phyloP scores from a whole-genome alignment of 2,113 vertebrate species.

The Cavia porcellus region DNA sequence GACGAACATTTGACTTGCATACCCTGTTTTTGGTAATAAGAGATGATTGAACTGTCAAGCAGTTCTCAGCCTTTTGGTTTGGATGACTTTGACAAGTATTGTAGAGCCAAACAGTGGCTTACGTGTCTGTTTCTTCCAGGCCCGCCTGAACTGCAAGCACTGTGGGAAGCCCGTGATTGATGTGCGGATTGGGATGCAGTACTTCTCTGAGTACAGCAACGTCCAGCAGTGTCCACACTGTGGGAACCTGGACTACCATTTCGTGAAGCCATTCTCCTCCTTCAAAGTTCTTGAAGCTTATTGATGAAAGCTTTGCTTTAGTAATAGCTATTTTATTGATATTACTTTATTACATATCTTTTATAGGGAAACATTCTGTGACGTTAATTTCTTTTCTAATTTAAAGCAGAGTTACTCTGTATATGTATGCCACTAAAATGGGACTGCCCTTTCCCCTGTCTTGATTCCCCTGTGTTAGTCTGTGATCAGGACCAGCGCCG shows the following conservation, averaged over 20 bases:
- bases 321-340: slow-evolving; percentile 94
- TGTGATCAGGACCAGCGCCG: slow-evolving; percentile 36
- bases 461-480: slow-evolving; percentile 45
- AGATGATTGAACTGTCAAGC: background rate
- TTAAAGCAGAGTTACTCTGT: slow-evolving; percentile 88
- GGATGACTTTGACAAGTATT: background rate
- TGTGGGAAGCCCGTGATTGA: slow-evolving; percentile 99
- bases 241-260: slow-evolving; percentile 99
- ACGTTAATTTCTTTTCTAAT: slow-evolving; percentile 90
- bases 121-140: slow-evolving; percentile 86
- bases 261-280: slow-evolving; percentile 99
- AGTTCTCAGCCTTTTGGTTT: background rate
- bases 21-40: background rate
- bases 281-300: slow-evolving; percentile 99
- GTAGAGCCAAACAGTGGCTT: slow-evolving; percentile 18
- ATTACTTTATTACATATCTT: slow-evolving; percentile 93
- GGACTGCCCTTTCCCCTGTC: slow-evolving; percentile 56
- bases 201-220: slow-evolving; percentile 99
- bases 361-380: slow-evolving; percentile 91
- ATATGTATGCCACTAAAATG: slow-evolving; percentile 85
- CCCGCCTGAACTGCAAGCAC: slow-evolving; percentile 99
- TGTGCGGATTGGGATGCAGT: slow-evolving; percentile 99
- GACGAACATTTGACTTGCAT: background rate
- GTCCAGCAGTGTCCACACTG: slow-evolving; percentile 99
- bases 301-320: slow-evolving; percentile 97